phyloP scores from a whole-genome alignment of 2,888 invertebrate genomes.

The Lathronympha strigana region DNA sequence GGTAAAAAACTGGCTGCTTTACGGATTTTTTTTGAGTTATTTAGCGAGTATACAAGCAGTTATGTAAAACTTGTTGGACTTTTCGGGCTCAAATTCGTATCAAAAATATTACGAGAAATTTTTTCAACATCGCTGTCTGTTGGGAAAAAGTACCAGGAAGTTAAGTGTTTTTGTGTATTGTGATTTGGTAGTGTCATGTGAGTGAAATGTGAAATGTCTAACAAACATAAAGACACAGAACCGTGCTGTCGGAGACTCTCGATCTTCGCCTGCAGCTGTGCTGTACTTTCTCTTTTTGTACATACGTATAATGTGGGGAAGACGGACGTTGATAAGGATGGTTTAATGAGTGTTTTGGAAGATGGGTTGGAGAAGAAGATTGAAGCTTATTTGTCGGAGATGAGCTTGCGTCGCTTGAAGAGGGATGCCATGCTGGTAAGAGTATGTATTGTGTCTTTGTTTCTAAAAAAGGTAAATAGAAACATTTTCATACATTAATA shows the following conservation, averaged over 20 bases:
- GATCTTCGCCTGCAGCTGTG: conserved; percentile 68
- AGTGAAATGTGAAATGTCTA: conserved; percentile 32
- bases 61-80: too few species aligned
- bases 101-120: neutral
- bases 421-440: conserved; percentile 77
- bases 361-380: conserved; percentile 65
- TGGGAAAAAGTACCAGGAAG: neutral
- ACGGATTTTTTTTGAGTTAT: too few species aligned
- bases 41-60: too few species aligned
- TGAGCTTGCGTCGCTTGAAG: conserved; percentile 59
- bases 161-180: neutral
- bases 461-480: conserved; percentile 2
- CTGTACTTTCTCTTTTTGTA: conserved; percentile 66
- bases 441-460: conserved; percentile 44
- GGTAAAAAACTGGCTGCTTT: neutral
- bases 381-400: conserved; percentile 60
- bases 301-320: conserved; percentile 66
- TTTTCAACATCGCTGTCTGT: neutral
- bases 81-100: neutral
- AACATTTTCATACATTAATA: neutral
- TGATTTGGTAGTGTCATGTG: neutral
- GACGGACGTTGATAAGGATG: conserved; percentile 53
- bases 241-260: conserved; percentile 67
- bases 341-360: conserved; percentile 55
- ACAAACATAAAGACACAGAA: conserved; percentile 44